Evolutionary conservation across 1,140 invertebrate genomes (phyloP), one percentile per base, ranked within the genome.

Genomic region (Eriosoma lanigerum): DNA sequence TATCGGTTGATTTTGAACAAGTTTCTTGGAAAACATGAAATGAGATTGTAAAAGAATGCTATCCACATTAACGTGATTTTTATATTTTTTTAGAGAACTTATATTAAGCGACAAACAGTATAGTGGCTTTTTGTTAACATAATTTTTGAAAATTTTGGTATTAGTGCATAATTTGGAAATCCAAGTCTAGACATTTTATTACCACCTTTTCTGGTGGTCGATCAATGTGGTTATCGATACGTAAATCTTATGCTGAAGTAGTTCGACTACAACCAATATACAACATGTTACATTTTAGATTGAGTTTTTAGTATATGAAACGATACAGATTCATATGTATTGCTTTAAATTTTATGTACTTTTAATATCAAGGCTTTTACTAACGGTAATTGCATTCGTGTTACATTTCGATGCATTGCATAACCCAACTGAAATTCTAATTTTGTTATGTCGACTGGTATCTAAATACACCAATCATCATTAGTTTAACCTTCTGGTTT

Each of bases 21-120:
- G 54, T 58, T 58, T 58, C 54, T 58, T 58, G 54, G 54, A 58
- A 58, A 58, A n/a, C n/a, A n/a, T n/a, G n/a, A n/a, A n/a, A n/a
- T n/a, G n/a, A n/a, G n/a, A n/a, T n/a, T n/a, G n/a, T n/a, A n/a
- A n/a, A n/a, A n/a, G n/a, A n/a, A n/a, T n/a, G n/a, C n/a, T n/a
- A n/a, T n/a, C n/a, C n/a, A n/a, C n/a, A n/a, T n/a, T n/a, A n/a
- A n/a, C n/a, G n/a, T n/a, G n/a, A n/a, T n/a, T n/a, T n/a, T n/a
- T n/a, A n/a, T n/a, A n/a, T n/a, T n/a, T n/a, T n/a, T n/a, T n/a
- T n/a, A n/a, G n/a, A n/a, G n/a, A n/a, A n/a, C n/a, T n/a, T n/a
- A n/a, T n/a, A n/a, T n/a, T n/a, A n/a, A n/a, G n/a, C n/a, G n/a
- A n/a, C n/a, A n/a, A n/a, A n/a, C n/a, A n/a, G n/a, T n/a, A n/a